Percentiles rank a stretch among this genome's conserved stretches.
Evolutionary conservation across 2,888 invertebrate genomes (phyloP).

Genomic region (Brachylomia viminalis): DNA sequence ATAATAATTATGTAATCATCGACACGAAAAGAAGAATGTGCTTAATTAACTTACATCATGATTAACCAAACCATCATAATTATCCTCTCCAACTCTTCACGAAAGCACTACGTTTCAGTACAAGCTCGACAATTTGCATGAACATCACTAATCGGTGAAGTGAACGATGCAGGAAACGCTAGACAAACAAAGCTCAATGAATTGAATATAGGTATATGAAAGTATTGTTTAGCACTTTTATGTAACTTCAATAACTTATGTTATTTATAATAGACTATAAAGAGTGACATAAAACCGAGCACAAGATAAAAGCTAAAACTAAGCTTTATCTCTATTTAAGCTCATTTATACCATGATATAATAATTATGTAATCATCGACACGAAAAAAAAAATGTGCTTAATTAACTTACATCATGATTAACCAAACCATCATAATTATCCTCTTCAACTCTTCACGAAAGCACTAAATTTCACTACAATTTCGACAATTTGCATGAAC

Average conservation of each 20-base stretch:
- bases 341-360: too few species aligned
- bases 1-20: too few species aligned
- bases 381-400: too few species aligned
- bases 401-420: neutral
- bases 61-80: constrained; percentile 1
- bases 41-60: neutral
- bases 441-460: constrained; percentile 36
- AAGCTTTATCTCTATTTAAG: too few species aligned
- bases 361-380: too few species aligned
- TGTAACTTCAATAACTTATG: neutral
- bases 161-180: constrained; percentile 82
- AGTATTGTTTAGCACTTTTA: neutral
- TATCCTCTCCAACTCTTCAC: constrained; percentile 27
- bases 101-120: constrained; percentile 26
- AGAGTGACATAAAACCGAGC: too few species aligned
- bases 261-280: too few species aligned
- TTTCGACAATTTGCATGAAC: constrained; percentile 67
- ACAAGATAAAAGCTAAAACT: too few species aligned
- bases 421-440: neutral
- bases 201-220: constrained; percentile 66
- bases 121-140: constrained; percentile 62
- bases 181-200: constrained; percentile 84
- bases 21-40: too few species aligned
- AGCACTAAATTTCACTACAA: constrained; percentile 19
- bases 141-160: constrained; percentile 68